These are phyloP conservation scores for Drosophila multiciliata DNA, from an alignment of 2,888 invertebrate genomes.

Conservation along the genomic window DNA sequence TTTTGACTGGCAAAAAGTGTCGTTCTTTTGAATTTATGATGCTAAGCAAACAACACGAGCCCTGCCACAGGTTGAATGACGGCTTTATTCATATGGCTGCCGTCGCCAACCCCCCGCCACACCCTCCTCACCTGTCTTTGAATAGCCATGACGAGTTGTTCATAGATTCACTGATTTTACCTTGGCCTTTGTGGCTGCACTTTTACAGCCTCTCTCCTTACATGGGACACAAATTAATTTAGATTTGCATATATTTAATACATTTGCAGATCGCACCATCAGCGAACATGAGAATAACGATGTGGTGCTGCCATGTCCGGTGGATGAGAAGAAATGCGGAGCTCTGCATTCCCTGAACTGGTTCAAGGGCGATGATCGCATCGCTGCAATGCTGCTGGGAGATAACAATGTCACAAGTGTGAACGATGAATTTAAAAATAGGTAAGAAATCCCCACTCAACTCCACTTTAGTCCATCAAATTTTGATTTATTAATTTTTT, in stretches of 20 bases:
- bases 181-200: conserved; percentile 44
- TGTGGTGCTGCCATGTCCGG: conserved; percentile 89
- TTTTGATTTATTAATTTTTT: not conserved
- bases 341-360: conserved; percentile 92
- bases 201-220: conserved; percentile 47
- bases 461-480: not conserved
- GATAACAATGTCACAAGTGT: conserved; percentile 84
- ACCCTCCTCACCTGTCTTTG: conserved; percentile 23
- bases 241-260: conserved; percentile 41
- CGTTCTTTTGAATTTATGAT: conserved; percentile 68
- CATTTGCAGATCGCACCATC: conserved; percentile 82
- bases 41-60: conserved; percentile 55
- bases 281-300: conserved; percentile 84
- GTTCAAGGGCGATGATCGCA: conserved; percentile 88
- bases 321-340: conserved; percentile 89
- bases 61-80: conserved; percentile 40
- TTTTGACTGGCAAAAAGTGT: conserved; percentile 51
- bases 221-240: conserved; percentile 6
- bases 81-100: conserved; percentile 62
- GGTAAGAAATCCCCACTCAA: conserved; percentile 67
- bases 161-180: conserved; percentile 5
- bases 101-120: not conserved
- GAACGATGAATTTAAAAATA: conserved; percentile 82
- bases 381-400: conserved; percentile 85
- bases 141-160: conserved; percentile 31